phyloP scores from a whole-genome alignment of 2,797 vertebrate genomes.

The Micrastur ruficollis region DNA sequence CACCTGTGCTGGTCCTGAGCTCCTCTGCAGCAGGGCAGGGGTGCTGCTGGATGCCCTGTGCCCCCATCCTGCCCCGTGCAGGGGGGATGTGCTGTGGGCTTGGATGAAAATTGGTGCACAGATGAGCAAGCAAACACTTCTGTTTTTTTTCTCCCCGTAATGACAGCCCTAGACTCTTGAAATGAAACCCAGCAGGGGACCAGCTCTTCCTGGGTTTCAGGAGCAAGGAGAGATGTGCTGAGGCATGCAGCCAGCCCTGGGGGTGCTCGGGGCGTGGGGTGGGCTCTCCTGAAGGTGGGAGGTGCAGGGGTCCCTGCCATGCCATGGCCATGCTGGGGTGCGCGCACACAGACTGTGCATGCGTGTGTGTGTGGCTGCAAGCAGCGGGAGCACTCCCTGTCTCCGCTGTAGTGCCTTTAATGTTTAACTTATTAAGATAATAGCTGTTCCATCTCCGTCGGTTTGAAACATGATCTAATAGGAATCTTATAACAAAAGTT shows the following conservation, averaged over 20 bases:
- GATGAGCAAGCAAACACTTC: background rate
- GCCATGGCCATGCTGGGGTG: background rate
- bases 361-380: background rate
- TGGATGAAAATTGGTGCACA: background rate
- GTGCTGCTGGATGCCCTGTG: background rate
- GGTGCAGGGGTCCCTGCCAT: background rate
- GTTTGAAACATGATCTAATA: constrained; percentile 22
- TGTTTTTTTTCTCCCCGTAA: accelerated
- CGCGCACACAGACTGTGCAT: background rate
- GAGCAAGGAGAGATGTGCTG: background rate
- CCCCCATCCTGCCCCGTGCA: background rate
- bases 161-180: background rate
- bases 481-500: constrained; percentile 30
- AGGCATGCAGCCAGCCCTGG: accelerated
- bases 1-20: background rate
- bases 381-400: background rate
- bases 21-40: background rate
- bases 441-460: background rate
- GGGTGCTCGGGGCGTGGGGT: accelerated
- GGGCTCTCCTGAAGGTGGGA: background rate
- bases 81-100: accelerated
- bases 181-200: background rate
- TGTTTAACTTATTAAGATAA: background rate
- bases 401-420: background rate
- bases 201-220: background rate